Conservation (phyloP, 1,140 invertebrate species). For the Diabrotica virgifera region DNA sequence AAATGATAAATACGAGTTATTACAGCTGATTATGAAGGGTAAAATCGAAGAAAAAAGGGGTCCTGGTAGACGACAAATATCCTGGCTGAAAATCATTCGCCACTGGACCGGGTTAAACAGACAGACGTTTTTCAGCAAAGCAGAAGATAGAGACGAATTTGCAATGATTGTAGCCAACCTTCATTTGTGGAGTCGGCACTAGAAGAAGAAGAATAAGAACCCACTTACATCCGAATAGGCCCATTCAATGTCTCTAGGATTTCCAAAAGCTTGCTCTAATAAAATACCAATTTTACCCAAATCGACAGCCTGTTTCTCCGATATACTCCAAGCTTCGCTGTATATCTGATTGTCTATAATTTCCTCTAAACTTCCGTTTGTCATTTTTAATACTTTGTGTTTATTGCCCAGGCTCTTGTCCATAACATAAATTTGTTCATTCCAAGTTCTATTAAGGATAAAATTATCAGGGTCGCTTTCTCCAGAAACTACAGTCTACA, state of each 20-base stretch:
- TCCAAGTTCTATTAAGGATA: slow-evolving; percentile 53
- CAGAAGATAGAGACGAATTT: too few relatives aligned
- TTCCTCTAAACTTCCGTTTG: slow-evolving; percentile 45
- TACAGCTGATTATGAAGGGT: too few relatives aligned
- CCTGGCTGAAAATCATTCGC: too few relatives aligned
- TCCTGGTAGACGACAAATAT: too few relatives aligned
- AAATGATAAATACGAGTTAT: too few relatives aligned
- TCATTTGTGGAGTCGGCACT: too few relatives aligned
- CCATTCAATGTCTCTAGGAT: slow-evolving; percentile 75
- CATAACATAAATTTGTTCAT: slow-evolving; percentile 51
- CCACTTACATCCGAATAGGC: slow-evolving; percentile 54
- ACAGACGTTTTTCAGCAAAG: too few relatives aligned
- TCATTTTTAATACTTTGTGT: slow-evolving; percentile 52
- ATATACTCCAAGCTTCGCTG: slow-evolving; percentile 51
- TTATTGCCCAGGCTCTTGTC: slow-evolving; percentile 58
- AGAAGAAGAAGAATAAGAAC: too few relatives aligned
- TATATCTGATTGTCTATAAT: slow-evolving; percentile 40
- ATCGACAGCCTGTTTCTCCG: slow-evolving; percentile 51
- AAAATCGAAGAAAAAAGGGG: too few relatives aligned
- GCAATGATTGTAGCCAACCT: too few relatives aligned
- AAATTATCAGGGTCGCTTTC: slow-evolving; percentile 72
- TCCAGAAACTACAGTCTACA: slow-evolving; percentile 73
- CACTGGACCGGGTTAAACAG: too few relatives aligned
- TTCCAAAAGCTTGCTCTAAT: slow-evolving; percentile 64
- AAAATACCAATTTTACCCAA: slow-evolving; percentile 56